Evolutionary conservation across 2,797 vertebrate genomes (phyloP), one percentile per base, ranked within the genome.

Genomic region (Dendrocincla fuliginosa): DNA sequence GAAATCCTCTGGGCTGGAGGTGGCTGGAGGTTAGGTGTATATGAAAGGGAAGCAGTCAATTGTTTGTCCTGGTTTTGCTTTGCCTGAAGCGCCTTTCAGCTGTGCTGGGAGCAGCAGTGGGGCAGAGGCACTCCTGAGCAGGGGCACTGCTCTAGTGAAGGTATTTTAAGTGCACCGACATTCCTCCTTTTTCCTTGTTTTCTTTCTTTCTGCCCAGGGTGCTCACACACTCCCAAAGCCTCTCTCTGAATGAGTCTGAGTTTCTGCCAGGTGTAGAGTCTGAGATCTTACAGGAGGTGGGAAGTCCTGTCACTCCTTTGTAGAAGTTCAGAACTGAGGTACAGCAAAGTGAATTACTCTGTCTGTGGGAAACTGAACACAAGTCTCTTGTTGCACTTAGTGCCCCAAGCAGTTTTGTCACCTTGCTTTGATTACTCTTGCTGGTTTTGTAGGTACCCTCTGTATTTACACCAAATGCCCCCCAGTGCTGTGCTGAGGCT

Each of bases 401-500:
- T 16, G 13, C 5, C 6, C 33, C 15, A n/a, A 61, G 47, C 22
- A 53, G 5, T 20, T 90, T 42, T 82, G 11, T 12, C 1, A 0
- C 11, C 28, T 81, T 46, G 4, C 33, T 53, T 81, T 64, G 4
- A 50, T 80, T 32, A 9, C 6, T 57, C 11, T 27, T 53, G 11
- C 15, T 35, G 84, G 39, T 57, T 60, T 33, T 35, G 16, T 56
- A 35, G 12, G 4, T n/a, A 1, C 6, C 2, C 28, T n/a, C 11
- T 30, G 14, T 33, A 17, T 61, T 59, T 67, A 11, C 1, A 1
- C 5, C n/a, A n/a, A 39, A 30, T 32, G 8, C 3, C 42, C 3
- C 37, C 3, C 3, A 12, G 27, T 42, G 16, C 41, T 42, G 24
- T 0, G 0, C 12, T 27, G n/a, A 30, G 33, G 13, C 10, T 35